These are phyloP conservation scores for Rhinoderma darwinii DNA, from an alignment of 2,113 vertebrate genomes.

Conservation along the genomic window DNA sequence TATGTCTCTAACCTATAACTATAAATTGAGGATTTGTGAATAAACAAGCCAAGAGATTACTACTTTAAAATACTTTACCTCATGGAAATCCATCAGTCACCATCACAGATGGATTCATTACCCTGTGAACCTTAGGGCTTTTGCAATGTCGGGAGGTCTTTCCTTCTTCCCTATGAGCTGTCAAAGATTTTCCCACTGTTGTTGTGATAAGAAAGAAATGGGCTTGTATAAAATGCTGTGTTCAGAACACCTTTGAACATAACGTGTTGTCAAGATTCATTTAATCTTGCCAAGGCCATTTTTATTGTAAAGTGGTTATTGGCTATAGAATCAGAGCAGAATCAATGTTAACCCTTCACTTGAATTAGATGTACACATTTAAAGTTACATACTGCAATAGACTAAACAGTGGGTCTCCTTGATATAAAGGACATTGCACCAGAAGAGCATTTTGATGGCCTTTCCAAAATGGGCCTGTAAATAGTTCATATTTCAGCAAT, in stretches of 20 bases:
- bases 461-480: too few species aligned
- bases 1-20: too few species aligned
- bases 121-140: neutral
- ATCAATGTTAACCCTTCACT: neutral
- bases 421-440: too few species aligned
- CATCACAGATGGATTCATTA: constrained; percentile 5
- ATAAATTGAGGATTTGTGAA: too few species aligned
- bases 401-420: too few species aligned
- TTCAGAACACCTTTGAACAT: constrained; percentile 11
- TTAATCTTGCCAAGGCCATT: neutral
- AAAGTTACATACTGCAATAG: too few species aligned
- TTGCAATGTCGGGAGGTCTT: neutral
- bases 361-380: too few species aligned
- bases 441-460: too few species aligned
- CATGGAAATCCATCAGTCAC: constrained; percentile 22
- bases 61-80: neutral
- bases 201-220: constrained; percentile 4
- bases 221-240: constrained; percentile 17
- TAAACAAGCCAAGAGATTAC: too few species aligned
- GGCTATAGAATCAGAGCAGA: neutral
- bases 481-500: too few species aligned
- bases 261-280: neutral
- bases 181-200: neutral
- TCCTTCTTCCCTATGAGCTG: neutral
- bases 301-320: neutral